phyloP scores from a whole-genome alignment of 2,888 invertebrate genomes.

The Erynnis tages region DNA sequence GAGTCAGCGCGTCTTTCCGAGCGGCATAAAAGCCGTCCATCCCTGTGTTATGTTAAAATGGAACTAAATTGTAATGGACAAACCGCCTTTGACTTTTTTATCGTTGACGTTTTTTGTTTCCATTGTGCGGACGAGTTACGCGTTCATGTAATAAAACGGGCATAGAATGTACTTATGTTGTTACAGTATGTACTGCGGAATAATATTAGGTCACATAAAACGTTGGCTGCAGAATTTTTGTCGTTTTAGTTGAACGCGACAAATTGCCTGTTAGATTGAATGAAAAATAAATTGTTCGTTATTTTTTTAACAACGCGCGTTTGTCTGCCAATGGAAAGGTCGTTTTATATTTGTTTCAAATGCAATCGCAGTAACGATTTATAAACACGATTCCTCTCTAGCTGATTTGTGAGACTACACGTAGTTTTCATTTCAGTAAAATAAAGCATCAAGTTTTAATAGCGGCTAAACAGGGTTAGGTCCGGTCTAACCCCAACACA shows the following conservation, averaged over 20 bases:
- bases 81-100: conserved; percentile 3
- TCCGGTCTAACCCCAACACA: conserved; percentile 1
- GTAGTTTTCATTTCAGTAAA: too few relatives aligned
- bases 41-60: conserved; percentile 18
- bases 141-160: too few relatives aligned
- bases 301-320: conserved; percentile 8
- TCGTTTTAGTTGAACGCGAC: not conserved
- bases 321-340: conserved; percentile 8
- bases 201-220: too few relatives aligned
- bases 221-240: not conserved
- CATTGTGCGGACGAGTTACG: too few relatives aligned
- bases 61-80: conserved; percentile 20
- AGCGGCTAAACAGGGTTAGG: not conserved
- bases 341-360: conserved; percentile 19
- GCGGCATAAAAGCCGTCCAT: conserved; percentile 22
- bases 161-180: too few relatives aligned
- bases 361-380: conserved; percentile 14
- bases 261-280: conserved; percentile 19
- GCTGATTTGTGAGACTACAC: too few relatives aligned
- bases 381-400: conserved; percentile 11
- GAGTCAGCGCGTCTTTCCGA: conserved; percentile 40
- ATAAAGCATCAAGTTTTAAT: too few relatives aligned
- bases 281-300: conserved; percentile 20
- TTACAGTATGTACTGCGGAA: too few relatives aligned
- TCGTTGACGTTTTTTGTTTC: not conserved